Base-by-base conservation (phyloP, 2,797 vertebrate genomes). In the Pampus argenteus region DNA sequence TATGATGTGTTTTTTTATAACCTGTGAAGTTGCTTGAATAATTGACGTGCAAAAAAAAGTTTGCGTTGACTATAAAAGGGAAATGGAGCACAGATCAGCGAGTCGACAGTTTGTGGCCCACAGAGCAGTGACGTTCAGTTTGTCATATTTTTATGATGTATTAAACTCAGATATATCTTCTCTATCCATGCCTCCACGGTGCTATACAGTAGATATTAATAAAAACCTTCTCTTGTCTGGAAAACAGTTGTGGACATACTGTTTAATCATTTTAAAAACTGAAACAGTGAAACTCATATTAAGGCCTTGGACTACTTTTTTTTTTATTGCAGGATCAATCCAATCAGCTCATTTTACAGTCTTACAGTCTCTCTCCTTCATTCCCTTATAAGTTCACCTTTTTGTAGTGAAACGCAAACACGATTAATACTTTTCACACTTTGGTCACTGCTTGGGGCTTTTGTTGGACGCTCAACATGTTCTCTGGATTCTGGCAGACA, bases 1-100 rank as follows among this genome's bases (percentile, higher is more conserved):
- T 74, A 57, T 36, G n/a, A 52, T 82, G 62, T 88, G 82, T 85
- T 81, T 76, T 71, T 66, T 82, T 86, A 85, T 70, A 84, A 80
- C 40, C 51, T 40, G 49, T 75, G 59, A 79, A 52, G 26, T 88
- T 65, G 78, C 79, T 79, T 86, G 61, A 82, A 74, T 64, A 61
- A 75, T 56, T 65, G 18, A 82, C 66, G 20, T 13, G 60, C 48
- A 58, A 67, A 77, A 56, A 36, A 36, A n/a, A 42, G 9, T 55
- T 56, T 59, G 11, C 17, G 56, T 73, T 50, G 60, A 78, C 29
- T 45, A 77, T 38, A 75, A 90, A 90, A 88, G 66, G 81, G 83
- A 91, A 86, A 73, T 22, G 63, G 73, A 86, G 78, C 67, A 76
- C 71, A 74, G 74, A 31, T 73, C 50, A 1, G 22, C 29, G 71